Evolutionary conservation across 2,797 vertebrate genomes (phyloP).

Genomic region (Centropyge bicolor): DNA sequence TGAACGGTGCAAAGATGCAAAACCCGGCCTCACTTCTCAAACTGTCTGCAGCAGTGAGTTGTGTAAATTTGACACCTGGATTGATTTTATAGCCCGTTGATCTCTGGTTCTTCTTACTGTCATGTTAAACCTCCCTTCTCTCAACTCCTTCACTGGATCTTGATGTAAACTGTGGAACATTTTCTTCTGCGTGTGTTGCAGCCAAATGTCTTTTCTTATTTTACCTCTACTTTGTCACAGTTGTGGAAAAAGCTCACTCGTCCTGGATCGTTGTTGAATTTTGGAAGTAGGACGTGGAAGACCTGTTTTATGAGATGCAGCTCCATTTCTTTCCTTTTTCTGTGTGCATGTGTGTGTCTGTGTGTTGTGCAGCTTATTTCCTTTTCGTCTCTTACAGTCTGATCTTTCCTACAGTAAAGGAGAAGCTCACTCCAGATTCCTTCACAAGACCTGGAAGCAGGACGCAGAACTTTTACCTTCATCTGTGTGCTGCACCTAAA

Average conservation of each 20-base stretch:
- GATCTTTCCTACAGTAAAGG: not conserved
- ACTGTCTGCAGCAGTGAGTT: not conserved
- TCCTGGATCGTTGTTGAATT: not conserved
- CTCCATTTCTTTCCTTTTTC: no score
- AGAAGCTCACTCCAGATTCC: not conserved
- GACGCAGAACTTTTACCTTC: not conserved
- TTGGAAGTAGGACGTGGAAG: no score
- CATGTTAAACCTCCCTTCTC: no score
- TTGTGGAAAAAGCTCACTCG: not conserved
- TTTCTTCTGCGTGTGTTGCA: no score
- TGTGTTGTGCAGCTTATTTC: not conserved
- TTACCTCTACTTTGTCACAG: not conserved
- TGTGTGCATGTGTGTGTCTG: not conserved
- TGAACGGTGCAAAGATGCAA: no score
- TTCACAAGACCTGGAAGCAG: not conserved
- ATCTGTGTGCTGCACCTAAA: not conserved
- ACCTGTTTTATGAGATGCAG: not conserved
- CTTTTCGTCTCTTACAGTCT: not conserved
- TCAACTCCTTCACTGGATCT: not conserved
- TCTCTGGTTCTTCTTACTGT: not conserved
- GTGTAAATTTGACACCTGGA: not conserved
- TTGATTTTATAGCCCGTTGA: not conserved
- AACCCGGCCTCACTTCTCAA: no score
- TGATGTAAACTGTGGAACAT: not conserved
- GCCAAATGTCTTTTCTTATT: not conserved